Evolutionary conservation across 2,113 vertebrate species (phyloP).

Genomic region (Nicator chloris): DNA sequence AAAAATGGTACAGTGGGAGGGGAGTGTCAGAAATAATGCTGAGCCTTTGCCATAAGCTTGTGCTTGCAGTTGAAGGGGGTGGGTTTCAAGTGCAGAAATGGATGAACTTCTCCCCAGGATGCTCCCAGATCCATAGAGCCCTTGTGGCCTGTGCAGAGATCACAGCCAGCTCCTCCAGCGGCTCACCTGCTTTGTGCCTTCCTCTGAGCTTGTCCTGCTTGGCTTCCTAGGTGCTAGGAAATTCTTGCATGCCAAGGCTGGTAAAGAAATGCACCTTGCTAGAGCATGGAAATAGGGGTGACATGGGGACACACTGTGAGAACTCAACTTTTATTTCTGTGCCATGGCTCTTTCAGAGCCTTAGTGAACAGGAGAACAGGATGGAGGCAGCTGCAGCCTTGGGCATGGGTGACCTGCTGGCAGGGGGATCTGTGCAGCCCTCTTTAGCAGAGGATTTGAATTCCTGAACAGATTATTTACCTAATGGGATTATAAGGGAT

Average conservation of each 20-base stretch:
- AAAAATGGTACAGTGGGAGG: not conserved
- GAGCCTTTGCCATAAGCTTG: not conserved
- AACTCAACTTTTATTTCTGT: not conserved
- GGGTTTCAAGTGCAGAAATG: not conserved
- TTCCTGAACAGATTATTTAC: not conserved
- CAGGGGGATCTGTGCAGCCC: not conserved
- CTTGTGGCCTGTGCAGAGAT: not conserved
- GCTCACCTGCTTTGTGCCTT: not conserved
- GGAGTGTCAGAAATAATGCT: not conserved
- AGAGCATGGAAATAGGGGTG: accelerated
- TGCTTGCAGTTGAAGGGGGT: not conserved
- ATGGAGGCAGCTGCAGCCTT: not conserved
- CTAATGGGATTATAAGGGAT: not conserved
- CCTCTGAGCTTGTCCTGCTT: not conserved
- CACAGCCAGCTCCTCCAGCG: not conserved
- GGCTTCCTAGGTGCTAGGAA: not conserved
- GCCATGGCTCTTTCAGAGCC: not conserved
- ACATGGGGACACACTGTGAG: not conserved
- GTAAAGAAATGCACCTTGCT: not conserved
- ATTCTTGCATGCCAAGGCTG: not conserved
- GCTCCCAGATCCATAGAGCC: not conserved
- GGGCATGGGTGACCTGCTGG: not conserved
- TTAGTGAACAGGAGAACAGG: not conserved
- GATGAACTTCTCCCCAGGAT: not conserved
- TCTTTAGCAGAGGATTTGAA: not conserved